Evolutionary conservation across 2,113 vertebrate genomes (phyloP), one percentile per base, ranked within the genome.

Genomic region (Tyrannus savana): DNA sequence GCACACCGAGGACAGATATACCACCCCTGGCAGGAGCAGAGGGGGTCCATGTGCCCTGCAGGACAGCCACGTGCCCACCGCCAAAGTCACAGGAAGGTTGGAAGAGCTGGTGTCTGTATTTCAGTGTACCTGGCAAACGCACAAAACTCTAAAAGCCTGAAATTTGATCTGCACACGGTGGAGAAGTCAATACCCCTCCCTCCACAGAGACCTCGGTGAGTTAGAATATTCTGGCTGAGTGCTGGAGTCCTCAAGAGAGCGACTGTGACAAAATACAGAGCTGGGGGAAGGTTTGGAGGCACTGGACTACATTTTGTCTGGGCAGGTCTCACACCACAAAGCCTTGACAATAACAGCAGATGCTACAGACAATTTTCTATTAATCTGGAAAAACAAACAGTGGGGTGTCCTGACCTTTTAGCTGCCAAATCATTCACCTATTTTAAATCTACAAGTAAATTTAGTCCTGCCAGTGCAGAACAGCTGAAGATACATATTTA

Each of bases 61-160:
- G 49, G 47, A 50, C 2, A 75, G 90, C 85, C 77, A 55, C 7
- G 4, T n/a, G 82, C 41, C 23, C 2, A 30, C 84, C 72, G 75
- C 75, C 84, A 97, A 96, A 96, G 96, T 95, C 96, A 96, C 69
- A 44, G 25, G 53, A 97, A 97, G 97, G 96, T 95, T 87, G 91
- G 39, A n/a, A 12, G 49, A 81, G 84, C 95, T 89, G 78, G 18
- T 76, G 9, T 96, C 92, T 88, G 78, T 84, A 64, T 96, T 93
- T 93, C 94, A 88, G 89, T 62, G 84, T 84, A 87, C 84, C 91
- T 96, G 95, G 95, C 95, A 95, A 80, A 86, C n/a, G 75, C 83
- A 92, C 96, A 96, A 89, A 94, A 79, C 78, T 96, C 87, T 96
- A 83, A 96, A 95, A 97, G 94, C 94, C 90, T 97, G 96, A 96